Evolutionary conservation across 92 coral and sea anemone genomes (phyloP).

Genomic region (Metridium senile): DNA sequence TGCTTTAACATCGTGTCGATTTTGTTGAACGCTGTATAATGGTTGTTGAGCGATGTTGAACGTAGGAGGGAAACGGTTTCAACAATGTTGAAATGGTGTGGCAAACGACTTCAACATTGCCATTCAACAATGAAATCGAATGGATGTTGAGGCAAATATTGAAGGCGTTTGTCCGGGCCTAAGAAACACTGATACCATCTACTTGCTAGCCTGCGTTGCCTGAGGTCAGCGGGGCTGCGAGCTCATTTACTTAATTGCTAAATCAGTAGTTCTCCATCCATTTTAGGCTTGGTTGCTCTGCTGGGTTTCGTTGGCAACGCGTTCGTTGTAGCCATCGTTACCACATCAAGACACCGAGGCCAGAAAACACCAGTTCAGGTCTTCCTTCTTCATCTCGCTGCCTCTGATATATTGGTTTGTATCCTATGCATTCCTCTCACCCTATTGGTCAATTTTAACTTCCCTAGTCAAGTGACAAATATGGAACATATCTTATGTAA

Average conservation of each 20-base stretch:
- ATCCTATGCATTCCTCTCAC: conserved; percentile 79
- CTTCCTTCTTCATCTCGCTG: conserved; percentile 74
- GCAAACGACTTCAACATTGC: too few relatives aligned
- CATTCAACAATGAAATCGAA: too few relatives aligned
- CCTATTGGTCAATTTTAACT: conserved; percentile 68
- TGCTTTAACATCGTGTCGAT: too few relatives aligned
- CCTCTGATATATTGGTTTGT: conserved; percentile 85
- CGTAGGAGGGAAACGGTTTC: too few relatives aligned
- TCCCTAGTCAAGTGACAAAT: conserved; percentile 36
- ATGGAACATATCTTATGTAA: conserved; percentile 68
- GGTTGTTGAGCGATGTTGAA: too few relatives aligned
- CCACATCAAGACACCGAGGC: conserved; percentile 59
- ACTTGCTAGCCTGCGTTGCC: neutral
- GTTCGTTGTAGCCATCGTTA: conserved; percentile 62
- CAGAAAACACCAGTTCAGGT: conserved; percentile 79
- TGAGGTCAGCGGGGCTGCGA: neutral
- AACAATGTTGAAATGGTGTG: too few relatives aligned
- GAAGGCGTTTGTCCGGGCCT: too few relatives aligned
- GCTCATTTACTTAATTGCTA: too few relatives aligned
- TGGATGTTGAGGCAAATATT: too few relatives aligned
- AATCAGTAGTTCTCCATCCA: neutral
- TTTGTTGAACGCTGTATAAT: too few relatives aligned
- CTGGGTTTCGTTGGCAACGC: conserved; percentile 74
- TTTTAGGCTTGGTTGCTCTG: conserved; percentile 56
- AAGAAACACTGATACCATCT: too few relatives aligned